Conservation (phyloP, 2,797 vertebrate genomes). For the Protosalanx chinensis region DNA sequence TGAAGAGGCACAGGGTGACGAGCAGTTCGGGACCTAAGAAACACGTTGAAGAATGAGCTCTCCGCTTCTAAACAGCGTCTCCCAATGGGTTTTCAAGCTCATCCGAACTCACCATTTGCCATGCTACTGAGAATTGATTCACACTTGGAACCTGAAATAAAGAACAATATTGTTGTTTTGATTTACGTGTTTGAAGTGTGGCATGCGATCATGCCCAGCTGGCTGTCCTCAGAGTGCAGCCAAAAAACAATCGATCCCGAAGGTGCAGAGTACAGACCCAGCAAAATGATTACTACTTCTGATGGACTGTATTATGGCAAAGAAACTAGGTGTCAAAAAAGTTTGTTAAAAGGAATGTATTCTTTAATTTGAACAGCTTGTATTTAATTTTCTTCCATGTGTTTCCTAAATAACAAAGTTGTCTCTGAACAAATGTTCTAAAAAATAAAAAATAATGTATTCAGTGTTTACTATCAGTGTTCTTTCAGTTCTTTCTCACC, state of each 20-base stretch:
- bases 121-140: slow-evolving; percentile 62
- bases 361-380: too few relatives aligned
- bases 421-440: neutral
- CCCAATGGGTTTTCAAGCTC: neutral
- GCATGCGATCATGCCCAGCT: neutral
- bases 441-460: neutral
- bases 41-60: neutral
- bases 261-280: too few relatives aligned
- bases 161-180: slow-evolving; percentile 7
- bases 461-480: neutral
- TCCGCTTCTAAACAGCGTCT: neutral
- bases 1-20: slow-evolving; percentile 68
- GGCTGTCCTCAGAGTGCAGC: neutral
- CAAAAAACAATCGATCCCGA: too few relatives aligned
- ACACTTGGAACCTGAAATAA: slow-evolving; percentile 39
- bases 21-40: slow-evolving; percentile 62
- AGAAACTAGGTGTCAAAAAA: too few relatives aligned
- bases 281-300: too few relatives aligned
- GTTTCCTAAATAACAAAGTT: neutral
- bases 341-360: too few relatives aligned
- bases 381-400: too few relatives aligned
- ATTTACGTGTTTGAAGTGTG: neutral
- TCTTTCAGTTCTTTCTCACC: neutral
- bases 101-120: slow-evolving; percentile 37
- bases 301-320: too few relatives aligned